phyloP scores from a whole-genome alignment of 2,888 invertebrate genomes.

The Anodontia alba region DNA sequence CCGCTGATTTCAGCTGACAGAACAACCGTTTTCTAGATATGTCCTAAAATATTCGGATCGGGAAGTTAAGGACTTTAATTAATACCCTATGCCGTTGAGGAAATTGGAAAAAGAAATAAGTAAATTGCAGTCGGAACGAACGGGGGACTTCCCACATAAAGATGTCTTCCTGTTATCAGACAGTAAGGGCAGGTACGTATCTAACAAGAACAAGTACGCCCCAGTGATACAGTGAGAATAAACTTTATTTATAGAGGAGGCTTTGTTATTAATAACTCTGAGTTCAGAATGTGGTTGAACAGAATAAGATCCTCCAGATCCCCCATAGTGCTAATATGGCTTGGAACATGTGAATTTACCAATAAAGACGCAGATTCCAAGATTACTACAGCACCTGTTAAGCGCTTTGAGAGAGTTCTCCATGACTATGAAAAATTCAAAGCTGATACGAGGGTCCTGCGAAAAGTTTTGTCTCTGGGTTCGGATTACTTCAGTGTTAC shows the following conservation, averaged over 20 bases:
- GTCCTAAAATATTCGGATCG: too few species aligned
- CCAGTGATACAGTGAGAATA: background rate
- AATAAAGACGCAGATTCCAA: background rate
- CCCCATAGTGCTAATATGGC: background rate
- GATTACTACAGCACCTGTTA: background rate
- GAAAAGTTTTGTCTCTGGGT: too few species aligned
- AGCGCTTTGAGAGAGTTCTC: background rate
- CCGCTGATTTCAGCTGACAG: too few species aligned
- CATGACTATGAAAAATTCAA: background rate
- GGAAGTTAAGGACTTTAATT: too few species aligned
- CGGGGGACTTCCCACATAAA: background rate
- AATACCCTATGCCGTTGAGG: background rate
- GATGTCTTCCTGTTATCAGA: background rate
- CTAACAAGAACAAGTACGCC: background rate
- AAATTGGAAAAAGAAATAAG: background rate
- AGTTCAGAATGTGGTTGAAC: background rate
- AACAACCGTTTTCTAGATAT: too few species aligned
- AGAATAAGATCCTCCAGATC: background rate
- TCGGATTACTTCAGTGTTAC: too few species aligned
- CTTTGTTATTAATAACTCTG: background rate
- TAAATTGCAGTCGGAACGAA: background rate
- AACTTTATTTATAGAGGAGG: background rate
- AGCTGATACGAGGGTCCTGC: too few species aligned
- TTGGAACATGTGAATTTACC: background rate
- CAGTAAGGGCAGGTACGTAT: background rate